These are phyloP conservation scores for Hypanus sabinus DNA, from an alignment of 2,113 vertebrate genomes.

Conservation along the genomic window DNA sequence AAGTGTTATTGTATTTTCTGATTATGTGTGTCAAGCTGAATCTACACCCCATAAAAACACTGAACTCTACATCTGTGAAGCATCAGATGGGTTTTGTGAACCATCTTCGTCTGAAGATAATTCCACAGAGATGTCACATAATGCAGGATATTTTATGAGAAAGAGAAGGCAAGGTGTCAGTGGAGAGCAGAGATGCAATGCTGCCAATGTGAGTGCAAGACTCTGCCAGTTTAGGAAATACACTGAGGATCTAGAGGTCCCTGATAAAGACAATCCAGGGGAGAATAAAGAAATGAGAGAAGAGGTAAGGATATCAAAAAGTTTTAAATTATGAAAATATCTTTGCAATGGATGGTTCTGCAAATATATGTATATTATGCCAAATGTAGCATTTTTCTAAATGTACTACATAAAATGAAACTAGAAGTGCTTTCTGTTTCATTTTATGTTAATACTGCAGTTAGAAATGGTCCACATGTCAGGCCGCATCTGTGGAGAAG, in stretches of 20 bases:
- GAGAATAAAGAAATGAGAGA: slow-evolving; percentile 49
- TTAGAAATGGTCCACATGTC: too few species aligned
- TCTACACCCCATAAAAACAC: slow-evolving; percentile 21
- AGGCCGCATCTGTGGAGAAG: too few species aligned
- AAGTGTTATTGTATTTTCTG: slow-evolving; percentile 63
- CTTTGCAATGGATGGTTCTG: not conserved
- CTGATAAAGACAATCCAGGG: slow-evolving; percentile 46
- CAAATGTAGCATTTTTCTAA: not conserved
- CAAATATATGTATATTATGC: not conserved
- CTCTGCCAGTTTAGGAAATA: slow-evolving; percentile 38
- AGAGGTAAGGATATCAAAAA: slow-evolving; percentile 53
- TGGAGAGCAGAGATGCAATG: slow-evolving; percentile 46
- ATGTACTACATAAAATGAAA: too few species aligned
- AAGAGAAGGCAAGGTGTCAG: slow-evolving; percentile 44
- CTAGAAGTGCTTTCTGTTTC: too few species aligned
- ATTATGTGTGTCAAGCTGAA: slow-evolving; percentile 42
- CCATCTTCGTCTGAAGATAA: slow-evolving; percentile 51
- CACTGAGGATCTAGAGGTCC: slow-evolving; percentile 39
- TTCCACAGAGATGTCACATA: slow-evolving; percentile 52
- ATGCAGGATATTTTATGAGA: slow-evolving; percentile 41
- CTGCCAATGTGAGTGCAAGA: slow-evolving; percentile 41
- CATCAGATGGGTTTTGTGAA: slow-evolving; percentile 47
- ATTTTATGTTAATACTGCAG: too few species aligned
- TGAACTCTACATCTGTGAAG: slow-evolving; percentile 44
- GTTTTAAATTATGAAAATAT: not conserved